Evolutionary conservation across 1,140 invertebrate species (phyloP), one percentile per base, ranked within the genome.

Genomic region (Magallana angulata): DNA sequence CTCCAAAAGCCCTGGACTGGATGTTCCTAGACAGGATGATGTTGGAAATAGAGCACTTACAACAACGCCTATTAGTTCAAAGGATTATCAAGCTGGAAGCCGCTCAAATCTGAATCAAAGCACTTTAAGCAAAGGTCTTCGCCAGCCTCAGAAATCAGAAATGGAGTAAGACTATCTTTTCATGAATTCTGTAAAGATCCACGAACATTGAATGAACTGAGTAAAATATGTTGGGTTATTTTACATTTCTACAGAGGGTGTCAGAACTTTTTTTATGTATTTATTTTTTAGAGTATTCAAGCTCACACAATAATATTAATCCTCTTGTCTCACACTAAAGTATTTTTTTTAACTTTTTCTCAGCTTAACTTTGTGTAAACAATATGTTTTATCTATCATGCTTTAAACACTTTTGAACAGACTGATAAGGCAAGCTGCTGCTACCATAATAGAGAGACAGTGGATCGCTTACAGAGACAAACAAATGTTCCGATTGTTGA

Each of bases 401-500:
- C 36, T 48, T 48, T 48, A 48, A 48, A 48, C 36, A 57, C 57
- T 82, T 86, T 84, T 76, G 87, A 90, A 48, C 80, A 94, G 93
- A 84, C 85, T 93, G 76, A 91, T 91, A 5, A 84, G 90, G 56
- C 92, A 91, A 62, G 90, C 91, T 60, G 94, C 94, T 57, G 94
- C 91, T 24, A 90, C 90, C 18, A 91, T 92, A 6, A 95, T 95
- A 71, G 94, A 94, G 88, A 91, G 91, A 84, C 89, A 93, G 16
- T 95, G 94, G 94, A 91, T 94, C 57, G 87, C 91, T 0, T 94
- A 92, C 82, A 88, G 94, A 84, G 93, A 95, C 89, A 90, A 91
- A 85, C 92, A 94, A 82, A 95, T 95, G 92, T 95, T 95, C 85
- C 91, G 91, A 84, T 89, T 95, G 0, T 88, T 95, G 6, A 95